phyloP scores from a whole-genome alignment of 2,113 vertebrate genomes.

The Emydura subglobosa region DNA sequence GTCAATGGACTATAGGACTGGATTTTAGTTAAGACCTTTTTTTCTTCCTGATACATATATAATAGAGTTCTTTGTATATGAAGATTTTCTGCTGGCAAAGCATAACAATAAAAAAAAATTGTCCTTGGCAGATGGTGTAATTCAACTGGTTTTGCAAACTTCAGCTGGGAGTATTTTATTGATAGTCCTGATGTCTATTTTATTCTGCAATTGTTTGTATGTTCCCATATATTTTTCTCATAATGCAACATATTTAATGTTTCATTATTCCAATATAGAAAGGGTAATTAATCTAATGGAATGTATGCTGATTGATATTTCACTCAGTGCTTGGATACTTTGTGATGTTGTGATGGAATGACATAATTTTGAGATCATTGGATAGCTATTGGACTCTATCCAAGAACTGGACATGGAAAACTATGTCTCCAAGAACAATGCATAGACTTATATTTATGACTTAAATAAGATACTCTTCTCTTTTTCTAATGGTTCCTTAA shows the following conservation, averaged over 20 bases:
- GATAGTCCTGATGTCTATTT: background rate
- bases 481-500: background rate
- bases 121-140: background rate
- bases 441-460: background rate
- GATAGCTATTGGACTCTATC: background rate
- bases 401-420: background rate
- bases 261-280: background rate
- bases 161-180: background rate
- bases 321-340: background rate
- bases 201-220: background rate
- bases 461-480: background rate
- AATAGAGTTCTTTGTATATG: background rate
- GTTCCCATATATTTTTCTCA: background rate
- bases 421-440: background rate
- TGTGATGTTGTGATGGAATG: background rate
- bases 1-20: background rate
- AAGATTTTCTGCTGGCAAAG: background rate
- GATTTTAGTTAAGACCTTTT: background rate
- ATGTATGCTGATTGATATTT: background rate
- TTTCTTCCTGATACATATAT: background rate
- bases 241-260: background rate
- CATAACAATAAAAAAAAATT: background rate
- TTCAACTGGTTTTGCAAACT: slow-evolving; percentile 6
- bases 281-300: background rate
- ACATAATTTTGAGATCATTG: background rate